A percentile compares a stretch with the other conserved stretches of the same genome.
phyloP scores from a whole-genome alignment of 2,888 invertebrate genomes.

The Apamea monoglypha region DNA sequence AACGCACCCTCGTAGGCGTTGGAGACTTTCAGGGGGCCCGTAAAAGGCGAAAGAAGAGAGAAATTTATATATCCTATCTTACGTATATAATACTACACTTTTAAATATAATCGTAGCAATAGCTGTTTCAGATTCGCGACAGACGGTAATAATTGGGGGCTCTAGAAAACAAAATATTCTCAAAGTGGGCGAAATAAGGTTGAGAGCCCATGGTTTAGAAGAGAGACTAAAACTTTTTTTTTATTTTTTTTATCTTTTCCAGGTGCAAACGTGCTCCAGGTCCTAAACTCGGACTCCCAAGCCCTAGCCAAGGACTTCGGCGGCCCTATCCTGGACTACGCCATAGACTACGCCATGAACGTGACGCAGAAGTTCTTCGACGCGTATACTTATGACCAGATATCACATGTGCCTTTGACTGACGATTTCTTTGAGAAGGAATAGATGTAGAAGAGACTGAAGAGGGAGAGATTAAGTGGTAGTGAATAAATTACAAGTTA shows the following conservation, averaged over 20 bases:
- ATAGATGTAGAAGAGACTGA: conserved; percentile 13
- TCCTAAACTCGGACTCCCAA: conserved; percentile 85
- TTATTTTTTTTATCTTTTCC: conserved; percentile 45
- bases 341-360: conserved; percentile 87
- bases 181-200: no score
- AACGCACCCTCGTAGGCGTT: no score
- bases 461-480: neutral
- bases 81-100: no score
- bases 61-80: no score
- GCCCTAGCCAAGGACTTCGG: conserved; percentile 86
- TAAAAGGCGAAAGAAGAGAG: no score
- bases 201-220: neutral
- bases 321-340: conserved; percentile 86
- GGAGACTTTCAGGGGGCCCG: no score
- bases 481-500: conserved; percentile 1
- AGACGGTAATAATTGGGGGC: no score
- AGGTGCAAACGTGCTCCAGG: conserved; percentile 85
- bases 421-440: conserved; percentile 86
- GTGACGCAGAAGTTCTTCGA: conserved; percentile 87
- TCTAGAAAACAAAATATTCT: no score
- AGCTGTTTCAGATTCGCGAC: no score
- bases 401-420: conserved; percentile 82
- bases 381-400: conserved; percentile 85
- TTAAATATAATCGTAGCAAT: no score
- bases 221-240: neutral